Conservation (phyloP, 2,888 invertebrate genomes). For the Lissonota sp. region DNA sequence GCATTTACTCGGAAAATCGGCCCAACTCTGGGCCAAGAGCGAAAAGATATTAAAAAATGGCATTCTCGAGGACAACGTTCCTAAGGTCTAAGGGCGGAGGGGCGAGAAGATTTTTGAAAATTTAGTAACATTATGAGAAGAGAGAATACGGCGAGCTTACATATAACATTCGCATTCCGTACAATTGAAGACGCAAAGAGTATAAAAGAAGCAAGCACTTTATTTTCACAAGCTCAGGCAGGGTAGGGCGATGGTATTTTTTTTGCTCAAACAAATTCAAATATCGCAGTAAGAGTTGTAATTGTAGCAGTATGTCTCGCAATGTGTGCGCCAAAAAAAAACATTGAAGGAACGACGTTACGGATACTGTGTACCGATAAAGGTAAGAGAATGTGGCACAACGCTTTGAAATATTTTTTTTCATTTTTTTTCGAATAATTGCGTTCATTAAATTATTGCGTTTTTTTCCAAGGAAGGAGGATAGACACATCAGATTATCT, state of each 20-base stretch:
- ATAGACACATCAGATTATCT: conserved; percentile 82
- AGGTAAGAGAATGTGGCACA: conserved; percentile 67
- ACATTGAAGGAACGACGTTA: conserved; percentile 40
- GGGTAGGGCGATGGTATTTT: conserved; percentile 54
- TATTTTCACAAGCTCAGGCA: conserved; percentile 76
- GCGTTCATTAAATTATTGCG: conserved; percentile 24
- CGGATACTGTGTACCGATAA: conserved; percentile 37
- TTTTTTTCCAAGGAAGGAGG: conserved; percentile 70
- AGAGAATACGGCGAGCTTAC: conserved; percentile 42
- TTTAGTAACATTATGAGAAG: conserved; percentile 14
- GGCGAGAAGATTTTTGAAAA: conserved; percentile 20
- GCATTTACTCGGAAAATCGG: not conserved
- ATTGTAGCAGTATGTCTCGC: conserved; percentile 33
- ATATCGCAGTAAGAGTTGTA: conserved; percentile 20
- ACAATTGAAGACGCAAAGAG: conserved; percentile 43
- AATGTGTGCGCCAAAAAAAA: conserved; percentile 57
- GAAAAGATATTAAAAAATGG: conserved; percentile 6
- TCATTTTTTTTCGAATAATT: conserved; percentile 11
- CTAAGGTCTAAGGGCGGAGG: conserved; percentile 6
- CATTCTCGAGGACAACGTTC: conserved; percentile 26
- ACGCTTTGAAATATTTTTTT: conserved; percentile 32
- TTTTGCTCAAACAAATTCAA: conserved; percentile 35
- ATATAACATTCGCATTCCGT: conserved; percentile 26
- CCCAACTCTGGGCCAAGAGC: conserved; percentile 28
- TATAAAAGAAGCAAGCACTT: conserved; percentile 76